Evolutionary conservation across 2,888 invertebrate genomes (phyloP), one percentile per base, ranked within the genome.

Genomic region (Apotomis capreana): DNA sequence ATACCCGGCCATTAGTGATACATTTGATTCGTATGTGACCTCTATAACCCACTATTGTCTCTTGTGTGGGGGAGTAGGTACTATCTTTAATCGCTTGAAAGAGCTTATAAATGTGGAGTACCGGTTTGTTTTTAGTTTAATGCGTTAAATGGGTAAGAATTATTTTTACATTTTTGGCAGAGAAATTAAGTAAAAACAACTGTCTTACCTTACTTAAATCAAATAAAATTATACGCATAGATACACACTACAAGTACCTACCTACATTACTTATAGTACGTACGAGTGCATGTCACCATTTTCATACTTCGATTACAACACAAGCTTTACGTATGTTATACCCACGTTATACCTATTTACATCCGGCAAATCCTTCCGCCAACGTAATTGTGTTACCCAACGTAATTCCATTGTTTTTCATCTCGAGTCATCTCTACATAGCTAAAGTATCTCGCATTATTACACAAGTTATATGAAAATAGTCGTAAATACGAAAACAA

Each of bases 1-100:
- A 12, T 65, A 46, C 87, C 80, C 78, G 78, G 78, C 81, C 85
- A 87, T 89, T 88, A 87, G 86, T 86, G 88, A 86, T 87, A 90
- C 91, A 91, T 91, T 90, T 85, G 89, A 90, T 89, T 91, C 88
- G 84, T 87, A 88, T 90, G 87, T 83, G 84, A 82, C 81, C 81
- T 81, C 82, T 83, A 80, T 79, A 79, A 79, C 83, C 77, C 77
- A 74, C 81, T 78, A 84, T 84, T 83, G 80, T 84, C 78, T 79
- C 73, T 75, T 76, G 70, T 55, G 57, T 64, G 70, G 75, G 74
- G 71, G 75, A 74, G 61, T n/a, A n/a, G n/a, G n/a, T 63, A 54
- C 51, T 74, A 69, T 72, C 59, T 73, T 68, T 74, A 73, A 70
- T 75, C 63, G 65, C 52, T 68, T 37, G 62, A 72, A 68, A 72